Evolutionary conservation across 2,797 vertebrate species (phyloP).

Genomic region (Periophthalmus magnuspinnatus): DNA sequence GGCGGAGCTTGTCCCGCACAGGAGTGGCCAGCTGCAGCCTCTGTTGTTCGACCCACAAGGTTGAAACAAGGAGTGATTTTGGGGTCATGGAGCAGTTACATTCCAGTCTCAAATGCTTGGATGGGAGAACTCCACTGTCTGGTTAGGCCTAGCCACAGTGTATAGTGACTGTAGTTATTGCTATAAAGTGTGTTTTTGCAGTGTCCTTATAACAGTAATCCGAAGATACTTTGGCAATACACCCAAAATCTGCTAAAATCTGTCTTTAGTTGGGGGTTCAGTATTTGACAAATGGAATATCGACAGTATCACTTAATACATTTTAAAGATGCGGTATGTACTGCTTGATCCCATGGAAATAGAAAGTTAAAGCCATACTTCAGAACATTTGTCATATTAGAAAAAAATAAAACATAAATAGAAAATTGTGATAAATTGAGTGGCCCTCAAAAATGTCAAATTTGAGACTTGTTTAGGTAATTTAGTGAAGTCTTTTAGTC

Average conservation of each 20-base stretch:
- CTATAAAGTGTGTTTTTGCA: not conserved
- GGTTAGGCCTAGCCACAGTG: constrained; percentile 10
- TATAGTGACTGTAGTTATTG: not conserved
- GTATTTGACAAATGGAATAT: not conserved
- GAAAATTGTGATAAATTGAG: too few species aligned
- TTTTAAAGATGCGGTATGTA: too few species aligned
- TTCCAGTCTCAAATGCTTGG: constrained; percentile 59
- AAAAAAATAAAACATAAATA: too few species aligned
- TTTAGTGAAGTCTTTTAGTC: too few species aligned
- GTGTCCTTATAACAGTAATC: not conserved
- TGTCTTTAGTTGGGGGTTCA: not conserved
- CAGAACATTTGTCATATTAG: too few species aligned
- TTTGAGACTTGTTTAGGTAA: too few species aligned
- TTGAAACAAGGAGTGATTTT: constrained; percentile 59
- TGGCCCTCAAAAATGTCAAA: not conserved
- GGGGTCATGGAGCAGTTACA: constrained; percentile 65
- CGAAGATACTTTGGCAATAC: not conserved
- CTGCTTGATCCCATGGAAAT: too few species aligned
- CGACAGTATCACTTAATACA: too few species aligned
- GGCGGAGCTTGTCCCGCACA: constrained; percentile 39
- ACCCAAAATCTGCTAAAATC: not conserved
- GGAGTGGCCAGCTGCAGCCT: constrained; percentile 60
- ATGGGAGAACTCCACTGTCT: constrained; percentile 43
- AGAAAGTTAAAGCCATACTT: too few species aligned
- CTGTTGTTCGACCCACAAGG: constrained; percentile 54